Percentiles rank a stretch among this genome's conserved stretches.
Conservation (phyloP, 2,797 vertebrate species). For the Esox lucius region DNA sequence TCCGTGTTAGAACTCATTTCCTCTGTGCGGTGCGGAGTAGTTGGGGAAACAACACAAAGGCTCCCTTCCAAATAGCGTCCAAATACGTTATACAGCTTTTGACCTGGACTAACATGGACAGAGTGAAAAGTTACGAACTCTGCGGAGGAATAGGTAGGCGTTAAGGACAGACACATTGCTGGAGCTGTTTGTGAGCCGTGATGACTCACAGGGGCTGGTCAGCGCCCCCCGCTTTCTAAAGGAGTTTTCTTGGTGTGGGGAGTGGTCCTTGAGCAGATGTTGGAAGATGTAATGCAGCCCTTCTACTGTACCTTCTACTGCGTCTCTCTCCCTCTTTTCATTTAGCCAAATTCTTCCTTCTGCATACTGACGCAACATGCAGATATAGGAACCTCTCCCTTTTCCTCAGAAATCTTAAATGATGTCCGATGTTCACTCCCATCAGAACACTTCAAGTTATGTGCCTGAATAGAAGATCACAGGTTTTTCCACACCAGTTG, state of each 20-base stretch:
- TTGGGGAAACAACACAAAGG: conserved; percentile 33
- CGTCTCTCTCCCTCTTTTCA: not conserved
- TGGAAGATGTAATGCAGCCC: conserved; percentile 37
- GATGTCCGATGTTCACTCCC: not conserved
- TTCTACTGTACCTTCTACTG: not conserved
- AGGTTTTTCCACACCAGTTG: conserved; percentile 59
- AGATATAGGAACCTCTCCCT: no score
- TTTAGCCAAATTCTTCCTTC: not conserved
- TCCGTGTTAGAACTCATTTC: conserved; percentile 65
- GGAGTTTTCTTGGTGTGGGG: conserved; percentile 62
- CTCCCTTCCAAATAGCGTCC: not conserved
- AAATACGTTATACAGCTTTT: not conserved
- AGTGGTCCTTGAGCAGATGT: conserved; percentile 56
- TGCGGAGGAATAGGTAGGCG: not conserved
- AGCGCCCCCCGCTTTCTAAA: conserved; percentile 37
- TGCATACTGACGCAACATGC: not conserved
- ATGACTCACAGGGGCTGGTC: conserved; percentile 27
- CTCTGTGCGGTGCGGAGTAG: conserved; percentile 43
- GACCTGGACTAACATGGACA: not conserved
- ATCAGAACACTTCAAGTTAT: not conserved
- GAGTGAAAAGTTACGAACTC: not conserved
- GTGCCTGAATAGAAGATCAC: conserved; percentile 21
- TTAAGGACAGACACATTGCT: conserved; percentile 15
- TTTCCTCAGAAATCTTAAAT: not conserved
- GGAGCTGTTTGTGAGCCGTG: conserved; percentile 20